phyloP scores from a whole-genome alignment of 2,797 vertebrate genomes.

The Brachyrhaphis roseni region DNA sequence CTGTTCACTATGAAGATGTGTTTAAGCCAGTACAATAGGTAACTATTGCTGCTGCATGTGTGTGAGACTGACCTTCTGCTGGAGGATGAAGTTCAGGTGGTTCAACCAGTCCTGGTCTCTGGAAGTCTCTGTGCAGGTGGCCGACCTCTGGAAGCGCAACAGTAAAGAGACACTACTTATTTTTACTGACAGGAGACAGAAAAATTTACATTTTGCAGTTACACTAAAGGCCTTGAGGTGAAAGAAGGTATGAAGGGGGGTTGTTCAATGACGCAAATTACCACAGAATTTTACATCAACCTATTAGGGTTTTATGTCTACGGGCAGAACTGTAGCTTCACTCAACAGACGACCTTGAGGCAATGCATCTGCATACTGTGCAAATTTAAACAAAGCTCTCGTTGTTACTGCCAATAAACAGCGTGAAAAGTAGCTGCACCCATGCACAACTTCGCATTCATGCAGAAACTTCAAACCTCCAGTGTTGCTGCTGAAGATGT shows the following conservation, averaged over 20 bases:
- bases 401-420: slow-evolving; percentile 75
- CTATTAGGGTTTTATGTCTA: background rate
- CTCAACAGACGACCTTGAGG: slow-evolving; percentile 61
- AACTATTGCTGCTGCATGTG: slow-evolving; percentile 9
- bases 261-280: background rate
- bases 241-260: background rate
- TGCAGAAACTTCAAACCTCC: slow-evolving; percentile 55
- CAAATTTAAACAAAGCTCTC: slow-evolving; percentile 52
- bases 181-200: slow-evolving; percentile 6
- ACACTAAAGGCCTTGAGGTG: background rate
- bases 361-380: slow-evolving; percentile 57
- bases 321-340: slow-evolving; percentile 51
- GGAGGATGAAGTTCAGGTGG: slow-evolving; percentile 84
- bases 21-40: background rate
- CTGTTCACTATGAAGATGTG: background rate
- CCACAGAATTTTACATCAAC: background rate
- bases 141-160: slow-evolving; percentile 73
- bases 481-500: slow-evolving; percentile 55
- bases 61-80: slow-evolving; percentile 84
- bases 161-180: slow-evolving; percentile 16
- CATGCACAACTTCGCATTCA: slow-evolving; percentile 58
- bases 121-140: slow-evolving; percentile 68
- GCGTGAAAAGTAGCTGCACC: slow-evolving; percentile 32
- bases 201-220: background rate
- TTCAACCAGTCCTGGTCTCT: slow-evolving; percentile 87